Percentiles rank a stretch among this genome's conserved stretches.
Conservation (phyloP, 2,797 vertebrate species). For the Linurgus olivaceus region DNA sequence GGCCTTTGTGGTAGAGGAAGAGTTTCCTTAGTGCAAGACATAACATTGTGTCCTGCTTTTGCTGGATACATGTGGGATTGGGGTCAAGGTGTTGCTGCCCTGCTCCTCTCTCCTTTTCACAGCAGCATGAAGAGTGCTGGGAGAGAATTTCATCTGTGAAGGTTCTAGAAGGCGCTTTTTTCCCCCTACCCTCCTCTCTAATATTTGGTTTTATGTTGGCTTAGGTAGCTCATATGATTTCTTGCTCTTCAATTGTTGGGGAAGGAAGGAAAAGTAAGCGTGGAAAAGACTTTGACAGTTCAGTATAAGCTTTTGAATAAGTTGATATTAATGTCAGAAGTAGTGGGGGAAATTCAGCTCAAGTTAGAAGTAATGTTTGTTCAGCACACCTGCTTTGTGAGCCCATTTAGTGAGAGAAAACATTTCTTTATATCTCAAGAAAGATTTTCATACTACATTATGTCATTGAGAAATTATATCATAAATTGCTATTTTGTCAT, state of each 20-base stretch:
- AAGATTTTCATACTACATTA: neutral
- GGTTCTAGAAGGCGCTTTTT: neutral
- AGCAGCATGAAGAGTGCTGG: neutral
- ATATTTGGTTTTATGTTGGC: neutral
- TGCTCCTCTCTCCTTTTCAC: neutral
- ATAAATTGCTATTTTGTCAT: constrained; percentile 26
- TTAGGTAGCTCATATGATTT: neutral
- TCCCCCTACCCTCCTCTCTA: rapidly evolving
- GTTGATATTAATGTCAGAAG: neutral
- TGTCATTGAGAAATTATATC: neutral
- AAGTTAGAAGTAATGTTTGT: neutral
- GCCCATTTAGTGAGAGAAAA: neutral
- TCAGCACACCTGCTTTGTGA: neutral
- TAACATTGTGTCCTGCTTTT: neutral
- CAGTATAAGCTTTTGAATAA: neutral
- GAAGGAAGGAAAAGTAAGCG: neutral
- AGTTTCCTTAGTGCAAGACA: neutral
- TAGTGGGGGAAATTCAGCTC: neutral
- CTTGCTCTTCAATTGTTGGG: neutral
- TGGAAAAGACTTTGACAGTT: neutral
- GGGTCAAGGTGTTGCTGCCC: neutral
- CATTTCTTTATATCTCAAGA: neutral
- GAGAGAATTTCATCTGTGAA: neutral
- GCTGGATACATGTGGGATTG: neutral
- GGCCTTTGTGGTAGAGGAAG: neutral